phyloP scores from a whole-genome alignment of 64 coral and sea anemone species.

The Dendrophyllia cribrosa region DNA sequence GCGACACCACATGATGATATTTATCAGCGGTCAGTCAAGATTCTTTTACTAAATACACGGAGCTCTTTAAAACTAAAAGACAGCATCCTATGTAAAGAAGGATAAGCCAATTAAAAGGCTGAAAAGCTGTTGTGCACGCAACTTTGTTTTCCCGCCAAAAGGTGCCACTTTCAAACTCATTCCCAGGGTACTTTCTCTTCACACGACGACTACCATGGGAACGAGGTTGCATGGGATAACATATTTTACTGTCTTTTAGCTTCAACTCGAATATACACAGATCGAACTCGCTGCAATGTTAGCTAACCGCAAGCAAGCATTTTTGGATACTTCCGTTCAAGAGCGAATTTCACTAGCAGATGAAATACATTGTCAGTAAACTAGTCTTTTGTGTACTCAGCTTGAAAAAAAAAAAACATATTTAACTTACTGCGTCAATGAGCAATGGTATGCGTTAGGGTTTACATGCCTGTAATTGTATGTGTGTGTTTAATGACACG shows the following conservation, averaged over 20 bases:
- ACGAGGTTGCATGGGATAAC: too few relatives aligned
- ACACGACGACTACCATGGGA: too few relatives aligned
- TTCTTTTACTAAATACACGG: neutral
- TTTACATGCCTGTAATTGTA: too few relatives aligned
- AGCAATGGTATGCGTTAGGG: too few relatives aligned
- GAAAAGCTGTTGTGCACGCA: neutral
- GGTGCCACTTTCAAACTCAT: too few relatives aligned
- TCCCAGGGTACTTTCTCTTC: too few relatives aligned
- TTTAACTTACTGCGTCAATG: too few relatives aligned
- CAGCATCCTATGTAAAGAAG: neutral
- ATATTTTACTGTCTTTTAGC: conserved; percentile 1
- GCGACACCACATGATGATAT: neutral
- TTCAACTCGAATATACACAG: conserved; percentile 19
- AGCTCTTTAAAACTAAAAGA: neutral
- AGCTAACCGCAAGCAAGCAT: neutral
- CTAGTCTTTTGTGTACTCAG: too few relatives aligned
- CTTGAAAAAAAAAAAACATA: too few relatives aligned
- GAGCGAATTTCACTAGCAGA: neutral
- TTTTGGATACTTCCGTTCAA: neutral
- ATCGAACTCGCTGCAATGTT: neutral
- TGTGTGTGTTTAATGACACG: neutral
- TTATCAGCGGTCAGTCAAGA: neutral
- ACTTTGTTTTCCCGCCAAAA: neutral
- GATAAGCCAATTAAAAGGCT: neutral
- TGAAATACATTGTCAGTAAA: conserved; percentile 1